Evolutionary conservation across 2,888 invertebrate genomes (phyloP).

Genomic region (Steinernema hermaphroditum): DNA sequence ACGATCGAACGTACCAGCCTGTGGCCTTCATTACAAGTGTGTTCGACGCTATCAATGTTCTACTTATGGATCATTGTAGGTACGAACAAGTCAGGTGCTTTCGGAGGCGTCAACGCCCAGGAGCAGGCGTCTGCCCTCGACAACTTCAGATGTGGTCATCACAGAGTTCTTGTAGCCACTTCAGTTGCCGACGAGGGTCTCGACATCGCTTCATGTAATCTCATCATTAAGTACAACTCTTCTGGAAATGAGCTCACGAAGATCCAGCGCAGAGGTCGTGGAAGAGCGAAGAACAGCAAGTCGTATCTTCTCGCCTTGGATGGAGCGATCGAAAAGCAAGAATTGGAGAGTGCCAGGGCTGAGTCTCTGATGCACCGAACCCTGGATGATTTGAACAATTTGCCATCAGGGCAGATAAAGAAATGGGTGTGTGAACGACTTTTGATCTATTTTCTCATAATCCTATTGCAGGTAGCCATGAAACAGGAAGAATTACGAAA

Average conservation of each 20-base stretch:
- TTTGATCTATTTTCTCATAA: no score
- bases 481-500: no score
- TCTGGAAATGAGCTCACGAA: slow-evolving; percentile 3
- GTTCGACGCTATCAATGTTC: no score
- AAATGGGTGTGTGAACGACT: neutral
- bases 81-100: slow-evolving; percentile 38
- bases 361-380: no score
- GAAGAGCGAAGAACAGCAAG: neutral
- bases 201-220: slow-evolving; percentile 1
- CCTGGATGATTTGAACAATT: no score
- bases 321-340: slow-evolving; percentile 12
- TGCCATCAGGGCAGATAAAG: no score
- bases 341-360: neutral
- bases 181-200: slow-evolving; percentile 19
- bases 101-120: slow-evolving; percentile 38
- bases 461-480: no score
- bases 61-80: no score
- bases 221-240: slow-evolving; percentile 34
- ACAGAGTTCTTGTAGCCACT: slow-evolving; percentile 3
- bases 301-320: neutral
- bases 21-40: slow-evolving; percentile 3
- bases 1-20: neutral
- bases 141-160: slow-evolving; percentile 4
- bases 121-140: slow-evolving; percentile 27
- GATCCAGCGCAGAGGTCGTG: slow-evolving; percentile 7